phyloP scores from a whole-genome alignment of 2,797 vertebrate genomes.

The Myripristis murdjan region DNA sequence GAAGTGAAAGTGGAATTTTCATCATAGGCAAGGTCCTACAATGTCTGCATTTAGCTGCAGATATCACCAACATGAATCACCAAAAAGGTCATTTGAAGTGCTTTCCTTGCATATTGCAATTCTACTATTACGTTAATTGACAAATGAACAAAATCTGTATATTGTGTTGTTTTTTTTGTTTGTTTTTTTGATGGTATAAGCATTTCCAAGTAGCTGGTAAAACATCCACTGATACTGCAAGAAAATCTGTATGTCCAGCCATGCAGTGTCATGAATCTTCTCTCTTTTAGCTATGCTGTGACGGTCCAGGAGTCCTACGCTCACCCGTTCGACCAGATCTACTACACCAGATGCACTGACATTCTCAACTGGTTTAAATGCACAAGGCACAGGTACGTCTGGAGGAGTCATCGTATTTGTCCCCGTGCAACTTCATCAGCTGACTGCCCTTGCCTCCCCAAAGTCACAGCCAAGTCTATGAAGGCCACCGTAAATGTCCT shows the following conservation, averaged over 20 bases:
- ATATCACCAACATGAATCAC: slow-evolving; percentile 58
- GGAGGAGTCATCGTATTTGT: slow-evolving; percentile 8
- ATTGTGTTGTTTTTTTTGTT: background rate
- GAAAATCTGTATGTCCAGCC: background rate
- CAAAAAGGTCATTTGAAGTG: slow-evolving; percentile 36
- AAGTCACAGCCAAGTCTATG: slow-evolving; percentile 43
- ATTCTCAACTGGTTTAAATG: slow-evolving; percentile 99
- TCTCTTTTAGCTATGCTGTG: slow-evolving; percentile 92
- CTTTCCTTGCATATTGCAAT: slow-evolving; percentile 56
- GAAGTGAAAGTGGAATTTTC: slow-evolving; percentile 21
- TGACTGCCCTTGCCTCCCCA: slow-evolving; percentile 17
- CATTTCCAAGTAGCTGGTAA: slow-evolving; percentile 2
- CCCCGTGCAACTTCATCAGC: slow-evolving; percentile 22
- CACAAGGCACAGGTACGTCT: slow-evolving; percentile 93
- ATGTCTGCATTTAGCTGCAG: slow-evolving; percentile 52
- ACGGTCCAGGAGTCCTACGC: slow-evolving; percentile 98
- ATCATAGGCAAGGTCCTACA: slow-evolving; percentile 29
- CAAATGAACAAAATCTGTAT: slow-evolving; percentile 21
- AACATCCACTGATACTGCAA: background rate
- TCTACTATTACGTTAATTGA: slow-evolving; percentile 39
- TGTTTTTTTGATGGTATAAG: slow-evolving; percentile 6
- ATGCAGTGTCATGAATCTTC: background rate
- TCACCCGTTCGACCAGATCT: slow-evolving; percentile 98
- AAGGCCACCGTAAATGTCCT: slow-evolving; percentile 44
- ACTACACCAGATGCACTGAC: slow-evolving; percentile 98